Evolutionary conservation across 2,797 vertebrate genomes (phyloP), one percentile per base, ranked within the genome.

Genomic region (Pangasius krempfi): DNA sequence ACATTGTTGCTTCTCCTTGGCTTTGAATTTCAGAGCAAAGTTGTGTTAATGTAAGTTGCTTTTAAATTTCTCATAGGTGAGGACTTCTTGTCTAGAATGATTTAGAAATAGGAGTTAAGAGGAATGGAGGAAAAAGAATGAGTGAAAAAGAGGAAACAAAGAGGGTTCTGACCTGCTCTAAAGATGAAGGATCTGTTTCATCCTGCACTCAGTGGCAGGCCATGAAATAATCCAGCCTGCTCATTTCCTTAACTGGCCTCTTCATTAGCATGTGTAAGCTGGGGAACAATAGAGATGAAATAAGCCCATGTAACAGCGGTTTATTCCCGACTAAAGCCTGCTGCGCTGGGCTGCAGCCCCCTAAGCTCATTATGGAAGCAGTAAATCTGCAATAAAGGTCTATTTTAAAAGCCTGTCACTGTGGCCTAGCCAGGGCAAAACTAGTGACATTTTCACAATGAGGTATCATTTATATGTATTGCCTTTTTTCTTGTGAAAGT

Each of bases 261-360:
- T 89, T 90, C 88, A 92, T 92, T 93, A 89, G 88, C 91, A 85
- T 90, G 66, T 90, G 91, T 79, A 88, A 92, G 8, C 90, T 85
- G 88, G 79, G 85, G 81, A 30, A 88, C 88, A 84, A 89, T 85
- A 75, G 81, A 90, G 84, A 88, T 89, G 86, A 92, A 92, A 90
- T 89, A 90, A 92, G 85, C 78, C 89, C 86, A 82, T 93, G 88
- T 92, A 88, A 86, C 89, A 88, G 87, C 58, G 73, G 91, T 93
- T 92, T 90, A 91, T 90, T 87, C 81, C 88, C 89, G n/a, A 92
- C 91, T 91, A 91, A 84, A 91, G 87, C 33, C 84, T 50, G 40
- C 73, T 60, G 70, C 87, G 85, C 56, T 90, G 85, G 86, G 64
- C 88, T 68, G n/a, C 54, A 66, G 37, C 70, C 50, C 52, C 47